A percentile compares a stretch with the other conserved stretches of the same genome.
phyloP scores from a whole-genome alignment of 1,140 invertebrate genomes.

The Diachasma alloeum region DNA sequence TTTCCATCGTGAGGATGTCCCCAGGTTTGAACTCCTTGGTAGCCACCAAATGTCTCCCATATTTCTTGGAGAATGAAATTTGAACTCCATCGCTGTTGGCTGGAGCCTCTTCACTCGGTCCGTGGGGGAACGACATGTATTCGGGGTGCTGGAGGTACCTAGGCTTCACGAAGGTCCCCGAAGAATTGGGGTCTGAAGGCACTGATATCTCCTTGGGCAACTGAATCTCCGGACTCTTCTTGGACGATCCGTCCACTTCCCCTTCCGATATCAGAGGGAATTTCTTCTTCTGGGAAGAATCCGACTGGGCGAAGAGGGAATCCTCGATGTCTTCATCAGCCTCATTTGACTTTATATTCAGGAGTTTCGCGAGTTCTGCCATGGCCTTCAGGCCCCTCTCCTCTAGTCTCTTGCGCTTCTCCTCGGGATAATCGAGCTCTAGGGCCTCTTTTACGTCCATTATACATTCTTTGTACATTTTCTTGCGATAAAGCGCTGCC shows the following conservation, averaged over 20 bases:
- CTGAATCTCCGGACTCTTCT: conserved; percentile 1
- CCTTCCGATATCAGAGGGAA: conserved; percentile 23
- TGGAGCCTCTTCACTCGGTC: conserved; percentile 65
- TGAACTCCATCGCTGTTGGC: conserved; percentile 69
- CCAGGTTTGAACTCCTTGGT: conserved; percentile 75
- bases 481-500: conserved; percentile 60
- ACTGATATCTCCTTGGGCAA: conserved; percentile 14
- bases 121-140: conserved; percentile 45
- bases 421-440: conserved; percentile 54
- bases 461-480: conserved; percentile 61
- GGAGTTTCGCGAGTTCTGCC: conserved; percentile 44
- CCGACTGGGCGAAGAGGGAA: conserved; percentile 27
- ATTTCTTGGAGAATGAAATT: conserved; percentile 68
- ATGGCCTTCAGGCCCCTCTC: conserved; percentile 54
- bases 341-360: conserved; percentile 25
- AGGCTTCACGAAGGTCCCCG: conserved; percentile 25
- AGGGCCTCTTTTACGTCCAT: conserved; percentile 61
- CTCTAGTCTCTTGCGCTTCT: conserved; percentile 54
- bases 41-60: conserved; percentile 75
- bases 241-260: not conserved
- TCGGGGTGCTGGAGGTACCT: conserved; percentile 50
- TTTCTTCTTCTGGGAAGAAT: conserved; percentile 18
- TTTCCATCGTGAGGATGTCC: conserved; percentile 81
- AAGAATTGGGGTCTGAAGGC: not conserved
- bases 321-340: not conserved